Evolutionary conservation across 2,797 vertebrate genomes (phyloP).

Genomic region (Antrozous pallidus): DNA sequence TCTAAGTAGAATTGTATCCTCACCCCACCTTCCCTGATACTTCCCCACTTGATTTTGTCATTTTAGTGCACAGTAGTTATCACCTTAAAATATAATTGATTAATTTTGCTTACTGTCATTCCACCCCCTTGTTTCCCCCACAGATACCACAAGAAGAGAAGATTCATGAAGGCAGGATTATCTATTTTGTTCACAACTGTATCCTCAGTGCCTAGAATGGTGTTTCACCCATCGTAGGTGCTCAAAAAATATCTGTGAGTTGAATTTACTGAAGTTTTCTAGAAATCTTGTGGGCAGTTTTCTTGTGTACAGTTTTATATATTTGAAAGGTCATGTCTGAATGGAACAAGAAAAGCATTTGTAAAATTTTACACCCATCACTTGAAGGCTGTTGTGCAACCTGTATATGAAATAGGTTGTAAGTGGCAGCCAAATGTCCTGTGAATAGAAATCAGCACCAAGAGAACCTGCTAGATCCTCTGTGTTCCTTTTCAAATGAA

Average conservation of each 20-base stretch:
- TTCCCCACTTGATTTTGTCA: neutral
- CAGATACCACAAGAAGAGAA: neutral
- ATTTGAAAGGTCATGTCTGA: conserved; percentile 66
- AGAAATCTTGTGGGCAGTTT: conserved; percentile 46
- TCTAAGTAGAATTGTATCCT: neutral
- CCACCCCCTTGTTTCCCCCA: fast-evolving
- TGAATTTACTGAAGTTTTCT: conserved; percentile 55
- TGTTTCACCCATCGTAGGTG: neutral
- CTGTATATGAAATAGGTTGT: neutral
- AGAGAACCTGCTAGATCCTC: neutral
- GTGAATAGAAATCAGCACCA: neutral
- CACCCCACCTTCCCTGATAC: neutral
- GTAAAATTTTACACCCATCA: conserved; percentile 34
- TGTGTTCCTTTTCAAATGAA: neutral
- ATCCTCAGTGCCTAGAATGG: neutral
- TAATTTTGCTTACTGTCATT: neutral
- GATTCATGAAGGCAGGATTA: neutral
- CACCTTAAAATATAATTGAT: neutral
- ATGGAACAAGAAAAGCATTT: conserved; percentile 59
- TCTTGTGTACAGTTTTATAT: conserved; percentile 45
- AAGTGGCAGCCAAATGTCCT: neutral
- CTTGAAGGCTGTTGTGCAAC: conserved; percentile 13
- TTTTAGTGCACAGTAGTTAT: neutral
- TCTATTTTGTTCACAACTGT: neutral
- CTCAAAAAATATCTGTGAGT: conserved; percentile 22